A percentile compares a stretch with the other conserved stretches of the same genome.
These are phyloP conservation scores for Dipus sagitta DNA, from an alignment of 2,797 vertebrate species.

Conservation along the genomic window DNA sequence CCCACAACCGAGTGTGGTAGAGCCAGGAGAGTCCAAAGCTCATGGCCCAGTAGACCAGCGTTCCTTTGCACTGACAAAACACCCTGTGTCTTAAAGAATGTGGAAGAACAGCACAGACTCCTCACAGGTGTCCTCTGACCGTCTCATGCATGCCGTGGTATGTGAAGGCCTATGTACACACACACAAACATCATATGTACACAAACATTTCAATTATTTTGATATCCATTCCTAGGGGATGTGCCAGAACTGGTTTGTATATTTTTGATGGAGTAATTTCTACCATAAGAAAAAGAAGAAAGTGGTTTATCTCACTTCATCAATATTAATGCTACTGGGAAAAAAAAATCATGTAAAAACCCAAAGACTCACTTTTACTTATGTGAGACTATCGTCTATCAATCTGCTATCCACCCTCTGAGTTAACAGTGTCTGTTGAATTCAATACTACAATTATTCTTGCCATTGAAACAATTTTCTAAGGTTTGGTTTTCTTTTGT, in stretches of 20 bases:
- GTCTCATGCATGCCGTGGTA: no score
- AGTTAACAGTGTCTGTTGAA: neutral
- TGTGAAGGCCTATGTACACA: no score
- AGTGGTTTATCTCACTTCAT: neutral
- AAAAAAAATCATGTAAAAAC: neutral
- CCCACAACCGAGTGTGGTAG: no score
- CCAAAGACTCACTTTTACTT: neutral
- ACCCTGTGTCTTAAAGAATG: no score
- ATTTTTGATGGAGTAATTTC: slow-evolving; percentile 24
- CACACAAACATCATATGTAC: no score
- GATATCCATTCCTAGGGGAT: neutral
- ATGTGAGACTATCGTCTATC: no score
- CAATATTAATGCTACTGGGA: neutral
- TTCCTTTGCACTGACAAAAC: no score
- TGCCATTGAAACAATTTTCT: neutral
- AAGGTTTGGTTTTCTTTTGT: slow-evolving; percentile 9
- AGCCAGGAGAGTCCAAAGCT: no score
- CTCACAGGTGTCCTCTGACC: no score
- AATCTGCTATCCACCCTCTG: neutral
- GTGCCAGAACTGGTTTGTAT: slow-evolving; percentile 31
- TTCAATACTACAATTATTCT: neutral
- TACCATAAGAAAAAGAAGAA: neutral
- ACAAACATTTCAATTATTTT: neutral
- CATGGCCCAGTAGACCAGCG: no score
- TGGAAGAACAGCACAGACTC: no score